Conservation (phyloP, 2,888 invertebrate species). For the Taphrorychus bicolor region DNA sequence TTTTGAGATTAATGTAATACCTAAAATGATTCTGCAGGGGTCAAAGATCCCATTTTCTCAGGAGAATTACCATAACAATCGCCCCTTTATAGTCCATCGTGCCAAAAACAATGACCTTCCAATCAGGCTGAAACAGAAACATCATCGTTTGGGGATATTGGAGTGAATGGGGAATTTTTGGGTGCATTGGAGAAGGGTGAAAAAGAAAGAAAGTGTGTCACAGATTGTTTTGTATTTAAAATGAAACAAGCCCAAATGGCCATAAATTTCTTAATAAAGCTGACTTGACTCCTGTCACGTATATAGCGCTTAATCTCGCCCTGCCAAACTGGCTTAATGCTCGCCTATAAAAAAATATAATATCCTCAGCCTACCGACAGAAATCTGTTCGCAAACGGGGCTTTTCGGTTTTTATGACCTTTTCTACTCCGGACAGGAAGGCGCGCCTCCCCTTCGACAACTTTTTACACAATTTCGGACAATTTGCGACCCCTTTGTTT, state of each 20-base stretch:
- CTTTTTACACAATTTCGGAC: conserved; percentile 38
- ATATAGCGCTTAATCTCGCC: conserved; percentile 21
- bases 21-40: conserved; percentile 24
- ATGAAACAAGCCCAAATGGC: too few relatives aligned
- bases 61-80: conserved; percentile 37
- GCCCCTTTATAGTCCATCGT: conserved; percentile 28
- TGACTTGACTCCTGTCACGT: conserved; percentile 23
- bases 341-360: conserved; percentile 30
- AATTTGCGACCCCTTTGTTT: conserved; percentile 16
- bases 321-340: conserved; percentile 30
- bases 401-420: conserved; percentile 35
- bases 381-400: conserved; percentile 35
- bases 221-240: too few relatives aligned
- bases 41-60: conserved; percentile 32
- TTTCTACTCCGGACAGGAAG: conserved; percentile 6
- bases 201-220: too few relatives aligned
- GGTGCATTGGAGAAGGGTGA: not conserved
- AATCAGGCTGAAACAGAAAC: conserved; percentile 29
- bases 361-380: conserved; percentile 21
- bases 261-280: conserved; percentile 25
- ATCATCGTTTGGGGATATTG: conserved; percentile 15
- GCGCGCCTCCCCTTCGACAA: conserved; percentile 22
- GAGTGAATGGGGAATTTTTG: not conserved
- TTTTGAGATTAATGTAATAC: conserved; percentile 25
- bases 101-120: conserved; percentile 36